Base-by-base conservation (phyloP, 2,888 invertebrate genomes). In the Drosophila quinaria region DNA sequence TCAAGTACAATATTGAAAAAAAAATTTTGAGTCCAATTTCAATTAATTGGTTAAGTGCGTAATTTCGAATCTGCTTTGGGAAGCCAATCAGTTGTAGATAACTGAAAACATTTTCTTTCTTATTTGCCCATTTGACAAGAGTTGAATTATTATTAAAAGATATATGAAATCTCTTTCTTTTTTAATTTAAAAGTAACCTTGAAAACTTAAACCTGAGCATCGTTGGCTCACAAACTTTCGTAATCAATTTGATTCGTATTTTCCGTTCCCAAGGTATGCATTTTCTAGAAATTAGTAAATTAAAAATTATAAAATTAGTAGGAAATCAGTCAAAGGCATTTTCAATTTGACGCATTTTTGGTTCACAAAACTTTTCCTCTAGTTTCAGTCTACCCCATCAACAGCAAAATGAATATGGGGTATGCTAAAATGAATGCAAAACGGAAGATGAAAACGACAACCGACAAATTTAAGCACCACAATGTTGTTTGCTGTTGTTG, bases 401-500 rank as follows among this genome's bases (percentile, higher is more conserved):
- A 17, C 5, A 9, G 5, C 17, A 17, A 3, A 5, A 9, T 42
- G 6, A 22, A 2, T 29, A 25, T 15, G 56, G 63, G 39, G 49
- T 62, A 61, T 50, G 6, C 4, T 11, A 42, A 22, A 35, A 41
- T 25, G 51, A 60, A 42, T 35, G 37, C 44, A 13, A 49, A 55
- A 29, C 56, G 29, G 42, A 63, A 63, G 10, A 47, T 15, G 37
- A 49, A 47, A 62, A 55, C 31, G 39, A 29, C 42, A 17, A 42
- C 56, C 42, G 44, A 68, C 72, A 76, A 58, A 59, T 64, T 65
- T 46, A 41, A 65, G 63, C 58, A 62, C 35, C 51, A 49, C 59
- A 17, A 17, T 67, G 61, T 39, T 58, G 33, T 22, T 51, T 61
- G 49, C 11, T 44, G 17, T 50, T 47, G 29, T 60, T 42, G 60